Evolutionary conservation across 2,888 invertebrate species (phyloP), one percentile per base, ranked within the genome.

Genomic region (Leptothorax acervorum): DNA sequence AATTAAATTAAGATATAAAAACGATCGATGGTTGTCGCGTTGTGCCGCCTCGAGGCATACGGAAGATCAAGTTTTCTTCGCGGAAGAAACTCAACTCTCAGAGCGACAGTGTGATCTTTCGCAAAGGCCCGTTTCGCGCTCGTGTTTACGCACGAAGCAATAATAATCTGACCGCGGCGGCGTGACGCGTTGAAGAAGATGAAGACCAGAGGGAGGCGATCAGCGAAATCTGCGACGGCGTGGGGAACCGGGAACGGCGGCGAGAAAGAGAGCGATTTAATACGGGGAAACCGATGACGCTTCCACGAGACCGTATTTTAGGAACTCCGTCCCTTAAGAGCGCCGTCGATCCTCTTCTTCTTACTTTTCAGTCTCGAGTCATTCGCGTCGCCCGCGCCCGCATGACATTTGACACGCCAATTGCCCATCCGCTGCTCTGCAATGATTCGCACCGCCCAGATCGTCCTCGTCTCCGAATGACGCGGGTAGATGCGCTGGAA

Each of bases 341-440:
- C 23, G 3, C 15, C 42, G n/a, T 45, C 11, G 45, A 57, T 60
- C 53, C 9, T 23, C 60, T 70, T 48, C 35, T 60, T 82, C 28
- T 35, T 53, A 12, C 42, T 28, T 23, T 23, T 31, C 23, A 23
- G 48, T 51, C n/a, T 51, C 60, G 6, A 71, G 23, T 57, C 53
- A 68, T 63, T 66, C 48, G 63, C 62, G 53, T 86, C 73, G 83
- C 39, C 35, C 82, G 83, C 89, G 85, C 84, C 83, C 75, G 88
- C 71, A 79, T 88, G 87, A 89, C 89, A 90, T 84, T 90, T 91
- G 92, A 91, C 90, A 90, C 89, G 83, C 82, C 87, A 91, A 92
- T 91, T 91, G 84, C 71, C 71, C 82, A 70, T 78, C 18, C 23
- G 78, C 8, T 42, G 23, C 18, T 28, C 82, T 71, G 76, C 87